Evolutionary conservation across 2,113 vertebrate species (phyloP).

Genomic region (Brachypodius melanocephalos): DNA sequence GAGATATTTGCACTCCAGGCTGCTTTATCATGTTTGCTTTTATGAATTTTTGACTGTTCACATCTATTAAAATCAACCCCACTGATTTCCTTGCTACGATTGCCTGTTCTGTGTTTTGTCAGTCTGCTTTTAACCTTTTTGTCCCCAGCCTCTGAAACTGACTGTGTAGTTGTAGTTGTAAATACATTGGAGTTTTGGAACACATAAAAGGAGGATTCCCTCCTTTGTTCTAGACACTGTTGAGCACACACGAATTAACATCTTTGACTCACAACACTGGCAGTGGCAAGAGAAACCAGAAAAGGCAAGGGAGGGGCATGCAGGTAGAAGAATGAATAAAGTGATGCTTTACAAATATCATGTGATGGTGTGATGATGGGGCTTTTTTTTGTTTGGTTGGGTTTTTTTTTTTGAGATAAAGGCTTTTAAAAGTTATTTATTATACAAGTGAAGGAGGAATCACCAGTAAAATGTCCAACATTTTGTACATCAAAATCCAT

Average conservation of each 20-base stretch:
- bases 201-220: not conserved
- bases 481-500: not conserved
- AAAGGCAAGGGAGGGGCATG: not conserved
- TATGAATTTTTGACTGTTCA: not conserved
- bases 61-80: not conserved
- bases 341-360: not conserved
- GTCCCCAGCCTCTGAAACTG: not conserved
- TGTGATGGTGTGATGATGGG: not conserved
- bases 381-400: not conserved
- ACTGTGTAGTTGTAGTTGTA: not conserved
- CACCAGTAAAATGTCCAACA: not conserved
- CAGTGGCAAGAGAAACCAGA: not conserved
- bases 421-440: not conserved
- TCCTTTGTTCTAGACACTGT: not conserved
- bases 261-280: not conserved
- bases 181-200: not conserved
- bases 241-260: not conserved
- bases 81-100: not conserved
- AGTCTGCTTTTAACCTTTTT: not conserved
- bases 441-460: not conserved
- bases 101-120: not conserved
- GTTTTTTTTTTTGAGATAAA: not conserved
- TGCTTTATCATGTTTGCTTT: not conserved
- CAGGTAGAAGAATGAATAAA: conserved; percentile 2
- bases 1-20: not conserved